Percentiles rank a stretch among this genome's conserved stretches.
Conservation (phyloP, 2,113 vertebrate genomes). For the Carassius gibelio region DNA sequence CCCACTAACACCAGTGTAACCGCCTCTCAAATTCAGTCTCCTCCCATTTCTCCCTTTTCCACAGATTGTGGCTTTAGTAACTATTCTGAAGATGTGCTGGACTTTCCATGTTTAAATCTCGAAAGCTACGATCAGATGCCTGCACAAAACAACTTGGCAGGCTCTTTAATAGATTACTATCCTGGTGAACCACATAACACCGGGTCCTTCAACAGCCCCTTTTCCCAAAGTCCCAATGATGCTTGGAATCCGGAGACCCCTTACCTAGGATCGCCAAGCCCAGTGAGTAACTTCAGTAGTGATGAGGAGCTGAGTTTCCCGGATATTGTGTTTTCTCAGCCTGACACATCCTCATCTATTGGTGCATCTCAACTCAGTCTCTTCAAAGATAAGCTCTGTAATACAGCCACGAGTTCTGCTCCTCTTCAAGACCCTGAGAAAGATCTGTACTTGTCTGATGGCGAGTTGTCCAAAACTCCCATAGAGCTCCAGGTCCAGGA, state of each 20-base stretch:
- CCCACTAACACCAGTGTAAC: conserved; percentile 47
- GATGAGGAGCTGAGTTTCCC: conserved; percentile 75
- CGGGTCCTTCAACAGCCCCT: conserved; percentile 77
- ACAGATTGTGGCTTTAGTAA: conserved; percentile 74
- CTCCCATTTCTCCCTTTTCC: conserved; percentile 67
- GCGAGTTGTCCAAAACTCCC: conserved; percentile 57
- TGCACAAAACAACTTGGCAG: conserved; percentile 73
- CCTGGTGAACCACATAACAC: conserved; percentile 72
- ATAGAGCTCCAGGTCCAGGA: conserved; percentile 63
- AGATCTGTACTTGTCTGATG: conserved; percentile 56
- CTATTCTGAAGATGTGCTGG: conserved; percentile 76
- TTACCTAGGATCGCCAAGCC: conserved; percentile 77
- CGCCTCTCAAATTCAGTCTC: conserved; percentile 68
- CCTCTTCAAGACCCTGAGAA: conserved; percentile 58
- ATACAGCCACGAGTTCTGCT: conserved; percentile 59
- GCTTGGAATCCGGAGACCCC: conserved; percentile 76
- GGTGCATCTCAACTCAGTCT: conserved; percentile 60
- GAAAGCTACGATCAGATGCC: conserved; percentile 74
- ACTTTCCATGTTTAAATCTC: conserved; percentile 79
- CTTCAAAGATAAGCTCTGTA: conserved; percentile 66
- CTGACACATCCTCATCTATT: conserved; percentile 63
- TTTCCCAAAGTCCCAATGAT: conserved; percentile 77
- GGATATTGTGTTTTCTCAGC: conserved; percentile 68
- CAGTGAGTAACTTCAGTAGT: conserved; percentile 72
- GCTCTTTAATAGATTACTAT: conserved; percentile 74